A percentile compares a stretch with the other conserved stretches of the same genome.
These are phyloP conservation scores for Tachyglossus aculeatus DNA, from an alignment of 2,797 vertebrate genomes.

Conservation along the genomic window DNA sequence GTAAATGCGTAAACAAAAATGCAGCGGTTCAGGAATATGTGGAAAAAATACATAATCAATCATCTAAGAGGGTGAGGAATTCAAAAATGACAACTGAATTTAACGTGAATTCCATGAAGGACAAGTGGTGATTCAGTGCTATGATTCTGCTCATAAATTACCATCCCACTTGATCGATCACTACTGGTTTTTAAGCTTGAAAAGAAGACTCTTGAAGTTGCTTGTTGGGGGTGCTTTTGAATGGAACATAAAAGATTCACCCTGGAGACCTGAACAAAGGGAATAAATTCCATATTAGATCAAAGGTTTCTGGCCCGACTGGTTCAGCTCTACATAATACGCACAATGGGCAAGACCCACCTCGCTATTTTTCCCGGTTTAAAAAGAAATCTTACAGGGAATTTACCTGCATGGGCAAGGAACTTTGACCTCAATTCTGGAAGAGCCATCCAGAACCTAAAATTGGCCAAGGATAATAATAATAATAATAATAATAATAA, in stretches of 20 bases:
- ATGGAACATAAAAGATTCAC: neutral
- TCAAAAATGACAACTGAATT: slow-evolving; percentile 22
- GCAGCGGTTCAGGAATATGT: neutral
- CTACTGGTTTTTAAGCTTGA: slow-evolving; percentile 5
- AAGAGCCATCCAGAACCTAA: slow-evolving; percentile 26
- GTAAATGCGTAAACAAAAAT: neutral
- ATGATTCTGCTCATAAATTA: slow-evolving; percentile 7
- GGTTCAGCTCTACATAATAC: neutral
- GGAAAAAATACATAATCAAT: neutral
- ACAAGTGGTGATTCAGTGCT: slow-evolving; percentile 3
- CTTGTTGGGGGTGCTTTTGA: slow-evolving; percentile 12
- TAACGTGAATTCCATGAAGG: slow-evolving; percentile 16
- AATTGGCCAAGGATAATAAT: slow-evolving; percentile 1
- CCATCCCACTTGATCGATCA: neutral
- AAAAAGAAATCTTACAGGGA: no score
- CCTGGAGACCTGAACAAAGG: neutral
- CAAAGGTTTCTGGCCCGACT: neutral
- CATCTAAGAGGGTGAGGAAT: slow-evolving; percentile 7
- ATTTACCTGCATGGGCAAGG: no score
- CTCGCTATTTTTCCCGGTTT: no score
- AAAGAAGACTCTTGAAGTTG: slow-evolving; percentile 2
- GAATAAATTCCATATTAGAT: neutral
- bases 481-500: no score
- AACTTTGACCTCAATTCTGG: no score
- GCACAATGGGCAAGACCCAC: neutral